Percentiles rank a stretch among this genome's conserved stretches.
Evolutionary conservation across 1,140 invertebrate species (phyloP).

Genomic region (Achatina immaculata): DNA sequence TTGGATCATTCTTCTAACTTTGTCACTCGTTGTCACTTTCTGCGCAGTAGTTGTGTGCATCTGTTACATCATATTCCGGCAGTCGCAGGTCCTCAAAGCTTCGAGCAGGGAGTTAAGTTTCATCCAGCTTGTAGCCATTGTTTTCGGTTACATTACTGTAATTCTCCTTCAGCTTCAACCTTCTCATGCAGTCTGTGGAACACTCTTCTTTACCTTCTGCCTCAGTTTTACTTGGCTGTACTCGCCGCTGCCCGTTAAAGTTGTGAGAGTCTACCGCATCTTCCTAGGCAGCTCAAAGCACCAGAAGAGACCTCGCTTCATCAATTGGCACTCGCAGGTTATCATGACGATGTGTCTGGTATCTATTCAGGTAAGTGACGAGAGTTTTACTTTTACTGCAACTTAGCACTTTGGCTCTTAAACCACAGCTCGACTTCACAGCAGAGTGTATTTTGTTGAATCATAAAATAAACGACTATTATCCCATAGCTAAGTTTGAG

Average conservation of each 20-base stretch:
- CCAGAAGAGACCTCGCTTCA: conserved; percentile 38
- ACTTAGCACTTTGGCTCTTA: too few relatives aligned
- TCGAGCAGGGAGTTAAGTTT: conserved; percentile 90
- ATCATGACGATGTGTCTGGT: conserved; percentile 47
- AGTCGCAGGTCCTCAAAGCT: conserved; percentile 90
- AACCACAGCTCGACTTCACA: too few relatives aligned
- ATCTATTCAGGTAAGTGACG: conserved; percentile 52
- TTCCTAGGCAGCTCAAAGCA: conserved; percentile 80
- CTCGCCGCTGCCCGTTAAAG: conserved; percentile 90
- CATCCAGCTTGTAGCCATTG: conserved; percentile 87
- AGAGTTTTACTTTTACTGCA: too few relatives aligned
- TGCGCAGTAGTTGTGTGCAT: conserved; percentile 77
- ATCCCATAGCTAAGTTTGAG: too few relatives aligned
- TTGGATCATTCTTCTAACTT: conserved; percentile 70
- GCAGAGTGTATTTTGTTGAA: too few relatives aligned
- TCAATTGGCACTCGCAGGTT: conserved; percentile 47
- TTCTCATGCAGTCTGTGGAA: conserved; percentile 67
- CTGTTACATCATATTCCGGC: conserved; percentile 81
- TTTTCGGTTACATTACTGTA: conserved; percentile 90
- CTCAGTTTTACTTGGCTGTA: conserved; percentile 94
- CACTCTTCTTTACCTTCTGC: conserved; percentile 78
- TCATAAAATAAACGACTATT: too few relatives aligned
- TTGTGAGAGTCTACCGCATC: conserved; percentile 88
- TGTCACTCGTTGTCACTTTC: conserved; percentile 75
- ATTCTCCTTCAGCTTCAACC: conserved; percentile 83